These are phyloP conservation scores for Neofelis nebulosa DNA, from an alignment of 2,113 vertebrate species.

Conservation along the genomic window DNA sequence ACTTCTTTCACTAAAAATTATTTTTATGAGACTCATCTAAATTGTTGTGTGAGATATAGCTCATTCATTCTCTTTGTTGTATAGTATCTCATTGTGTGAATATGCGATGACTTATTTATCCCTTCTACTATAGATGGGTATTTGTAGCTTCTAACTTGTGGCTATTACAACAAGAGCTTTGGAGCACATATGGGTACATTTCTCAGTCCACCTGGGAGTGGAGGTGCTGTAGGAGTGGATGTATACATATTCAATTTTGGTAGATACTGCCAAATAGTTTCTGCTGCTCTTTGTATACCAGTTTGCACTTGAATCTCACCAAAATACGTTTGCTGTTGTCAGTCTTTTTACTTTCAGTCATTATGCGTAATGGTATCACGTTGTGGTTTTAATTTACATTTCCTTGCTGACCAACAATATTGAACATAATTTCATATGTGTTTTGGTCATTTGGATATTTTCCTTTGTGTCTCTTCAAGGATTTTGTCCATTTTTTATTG, in stretches of 20 bases:
- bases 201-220: neutral
- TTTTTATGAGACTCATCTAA: slow-evolving; percentile 1
- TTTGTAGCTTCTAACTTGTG: neutral
- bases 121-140: neutral
- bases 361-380: neutral
- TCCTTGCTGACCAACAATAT: neutral
- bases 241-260: neutral
- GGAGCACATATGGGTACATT: neutral
- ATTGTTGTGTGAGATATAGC: neutral
- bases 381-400: neutral
- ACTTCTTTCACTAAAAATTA: neutral
- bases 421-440: neutral
- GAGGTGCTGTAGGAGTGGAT: neutral
- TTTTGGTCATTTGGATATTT: neutral
- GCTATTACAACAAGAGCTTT: neutral
- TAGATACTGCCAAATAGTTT: neutral
- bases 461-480: neutral
- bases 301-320: neutral
- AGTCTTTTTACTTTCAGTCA: neutral
- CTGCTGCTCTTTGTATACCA: neutral
- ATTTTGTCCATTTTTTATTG: neutral
- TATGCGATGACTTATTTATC: neutral
- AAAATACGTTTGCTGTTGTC: neutral
- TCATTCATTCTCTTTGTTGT: neutral
- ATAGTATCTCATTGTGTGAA: neutral